These are phyloP conservation scores for Slavum lentiscoides DNA, from an alignment of 2,888 invertebrate genomes.

Conservation along the genomic window DNA sequence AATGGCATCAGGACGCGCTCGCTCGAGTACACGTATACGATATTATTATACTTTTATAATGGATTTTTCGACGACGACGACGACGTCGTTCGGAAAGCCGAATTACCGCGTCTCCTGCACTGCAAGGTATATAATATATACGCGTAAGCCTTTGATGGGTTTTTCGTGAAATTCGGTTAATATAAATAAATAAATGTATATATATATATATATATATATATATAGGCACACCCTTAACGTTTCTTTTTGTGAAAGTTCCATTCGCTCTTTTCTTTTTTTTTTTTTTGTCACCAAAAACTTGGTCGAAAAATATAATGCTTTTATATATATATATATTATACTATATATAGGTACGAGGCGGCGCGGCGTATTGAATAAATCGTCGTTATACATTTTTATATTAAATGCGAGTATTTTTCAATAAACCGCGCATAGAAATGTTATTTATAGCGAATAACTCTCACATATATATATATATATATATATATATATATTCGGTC, in stretches of 20 bases:
- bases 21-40: background rate
- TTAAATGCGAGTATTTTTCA: background rate
- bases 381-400: background rate
- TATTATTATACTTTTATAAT: constrained; percentile 17
- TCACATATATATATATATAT: no score
- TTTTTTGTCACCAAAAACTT: constrained; percentile 1
- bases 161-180: constrained; percentile 19
- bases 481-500: no score
- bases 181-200: background rate
- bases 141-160: constrained; percentile 39
- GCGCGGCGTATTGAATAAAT: background rate
- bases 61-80: constrained; percentile 29
- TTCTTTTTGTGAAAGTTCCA: background rate
- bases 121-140: background rate
- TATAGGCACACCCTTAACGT: no score
- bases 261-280: background rate
- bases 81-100: constrained; percentile 20
- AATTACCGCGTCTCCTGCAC: constrained; percentile 22
- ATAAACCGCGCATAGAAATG: background rate
- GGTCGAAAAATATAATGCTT: background rate
- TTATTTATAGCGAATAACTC: background rate
- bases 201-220: background rate
- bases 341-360: background rate
- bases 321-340: no score
- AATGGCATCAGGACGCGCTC: constrained; percentile 12